Percentiles rank a stretch among this genome's conserved stretches.
Conservation (phyloP, 2,888 invertebrate genomes). For the Cantharis nigra region DNA sequence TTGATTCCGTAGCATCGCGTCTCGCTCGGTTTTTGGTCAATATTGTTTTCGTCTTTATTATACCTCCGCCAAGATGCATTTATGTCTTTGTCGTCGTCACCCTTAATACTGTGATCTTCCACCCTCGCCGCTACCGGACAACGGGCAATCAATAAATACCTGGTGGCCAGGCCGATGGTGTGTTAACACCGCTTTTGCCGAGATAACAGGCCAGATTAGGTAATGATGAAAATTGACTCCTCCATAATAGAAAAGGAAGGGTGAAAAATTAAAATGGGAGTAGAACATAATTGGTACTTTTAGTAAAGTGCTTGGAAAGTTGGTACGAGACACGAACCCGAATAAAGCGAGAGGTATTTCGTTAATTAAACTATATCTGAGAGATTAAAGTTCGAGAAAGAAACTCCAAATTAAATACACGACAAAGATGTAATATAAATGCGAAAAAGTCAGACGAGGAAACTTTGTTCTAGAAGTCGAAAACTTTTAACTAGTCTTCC, state of each 20-base stretch:
- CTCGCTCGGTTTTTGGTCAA: constrained; percentile 31
- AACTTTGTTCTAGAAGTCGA: constrained; percentile 36
- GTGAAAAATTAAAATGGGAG: not conserved
- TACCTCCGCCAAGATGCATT: constrained; percentile 33
- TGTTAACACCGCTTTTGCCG: constrained; percentile 1
- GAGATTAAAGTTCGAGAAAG: constrained; percentile 48
- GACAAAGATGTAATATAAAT: constrained; percentile 40
- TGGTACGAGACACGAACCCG: constrained; percentile 27
- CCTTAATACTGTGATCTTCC: constrained; percentile 37
- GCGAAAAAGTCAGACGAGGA: constrained; percentile 40
- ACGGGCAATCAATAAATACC: constrained; percentile 45
- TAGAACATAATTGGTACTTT: constrained; percentile 26
- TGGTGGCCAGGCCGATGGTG: constrained; percentile 18
- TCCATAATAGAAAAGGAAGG: not conserved
- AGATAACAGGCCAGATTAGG: constrained; percentile 18
- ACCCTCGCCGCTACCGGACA: constrained; percentile 38
- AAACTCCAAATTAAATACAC: constrained; percentile 44
- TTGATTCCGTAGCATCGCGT: constrained; percentile 36
- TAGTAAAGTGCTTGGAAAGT: constrained; percentile 22
- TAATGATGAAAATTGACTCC: constrained; percentile 13
- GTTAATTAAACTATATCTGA: constrained; percentile 49
- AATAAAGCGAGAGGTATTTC: constrained; percentile 46
- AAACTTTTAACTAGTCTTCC: constrained; percentile 53
- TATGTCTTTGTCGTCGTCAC: constrained; percentile 38
- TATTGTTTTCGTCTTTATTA: constrained; percentile 31